These are phyloP conservation scores for Alcis repandata DNA, from an alignment of 2,888 invertebrate species.

Conservation along the genomic window DNA sequence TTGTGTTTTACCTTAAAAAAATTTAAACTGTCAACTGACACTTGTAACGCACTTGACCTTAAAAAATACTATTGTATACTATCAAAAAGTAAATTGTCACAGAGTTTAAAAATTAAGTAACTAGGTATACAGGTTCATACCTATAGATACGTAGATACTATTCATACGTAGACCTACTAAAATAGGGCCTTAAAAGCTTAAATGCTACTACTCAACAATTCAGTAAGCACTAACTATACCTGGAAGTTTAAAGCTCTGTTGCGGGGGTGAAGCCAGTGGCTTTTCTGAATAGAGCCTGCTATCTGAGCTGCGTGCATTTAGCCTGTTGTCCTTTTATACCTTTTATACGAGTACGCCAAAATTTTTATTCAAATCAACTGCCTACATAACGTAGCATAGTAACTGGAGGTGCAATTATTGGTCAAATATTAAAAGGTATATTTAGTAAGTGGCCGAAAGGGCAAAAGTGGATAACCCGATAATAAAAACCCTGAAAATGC, in stretches of 20 bases:
- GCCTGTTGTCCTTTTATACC: constrained; percentile 45
- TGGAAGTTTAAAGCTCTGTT: constrained; percentile 63
- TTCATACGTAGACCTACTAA: no score
- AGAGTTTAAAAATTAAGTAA: not conserved
- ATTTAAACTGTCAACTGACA: no score
- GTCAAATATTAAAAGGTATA: constrained; percentile 3
- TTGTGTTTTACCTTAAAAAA: no score
- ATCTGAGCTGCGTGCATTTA: constrained; percentile 56
- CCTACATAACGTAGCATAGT: constrained; percentile 16
- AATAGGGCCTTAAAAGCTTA: constrained; percentile 40
- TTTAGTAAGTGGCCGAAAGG: constrained; percentile 25
- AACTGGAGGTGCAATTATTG: not conserved
- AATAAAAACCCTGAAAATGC: constrained; percentile 62
- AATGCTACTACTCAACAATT: constrained; percentile 59
- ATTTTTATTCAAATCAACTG: constrained; percentile 52
- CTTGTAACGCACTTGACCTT: no score
- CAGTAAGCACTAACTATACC: constrained; percentile 65
- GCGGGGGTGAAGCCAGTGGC: constrained; percentile 64
- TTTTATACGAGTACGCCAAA: constrained; percentile 47
- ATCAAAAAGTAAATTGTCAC: no score
- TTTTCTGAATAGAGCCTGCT: constrained; percentile 65
- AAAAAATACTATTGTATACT: no score
- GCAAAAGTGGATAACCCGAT: constrained; percentile 34
- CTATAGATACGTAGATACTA: no score
- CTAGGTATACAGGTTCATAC: not conserved